Base-by-base conservation (phyloP, 2,888 invertebrate genomes). In the Andrena camellia region DNA sequence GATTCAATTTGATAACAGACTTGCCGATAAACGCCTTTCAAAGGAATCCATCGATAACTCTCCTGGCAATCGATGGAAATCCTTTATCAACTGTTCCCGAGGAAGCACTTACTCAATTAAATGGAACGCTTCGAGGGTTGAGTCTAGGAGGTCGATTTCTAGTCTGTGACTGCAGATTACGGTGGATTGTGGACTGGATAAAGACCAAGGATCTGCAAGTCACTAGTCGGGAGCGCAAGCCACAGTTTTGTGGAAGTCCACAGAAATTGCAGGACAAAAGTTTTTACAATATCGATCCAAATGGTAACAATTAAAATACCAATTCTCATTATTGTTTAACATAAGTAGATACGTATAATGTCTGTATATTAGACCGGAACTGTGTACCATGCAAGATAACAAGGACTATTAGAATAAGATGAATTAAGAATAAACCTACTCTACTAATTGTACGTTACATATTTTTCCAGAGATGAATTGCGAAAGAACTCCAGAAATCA, bases 141-240 rank as follows among this genome's bases (percentile, higher is more conserved):
- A 98, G 98, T 90, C 94, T 98, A 13, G 98, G 98, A 8, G 98
- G 98, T 4, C 95, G 98, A 83, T 98, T 98, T 93, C 95, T 98
- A 42, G 97, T 97, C 88, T 98, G 98, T 92, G 98, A 98, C 92
- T 98, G 98, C 93, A 96, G 97, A 78, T 94, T 98, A 66, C 96
- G 96, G 8, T 98, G 98, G 98, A 97, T 98, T 79, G 96, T 97
- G 81, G 97, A 98, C 92, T 98, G 98, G 98, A 98, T 98, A 88
- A 96, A 97, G 71, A 97, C 96, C 85, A 97, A 97, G 17, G 98
- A 98, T 93, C 95, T 98, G 57, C 98, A 98, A 95, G 98, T 98
- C 26, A 98, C 98, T 13, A 98, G 98, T 85, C 96, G 98, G 60
- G 98, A 98, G 94, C 95, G 98, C 89, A 98, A 97, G 94, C 98